Base-by-base conservation (phyloP, 1,140 invertebrate genomes). In the Zaprionus nigranus region DNA sequence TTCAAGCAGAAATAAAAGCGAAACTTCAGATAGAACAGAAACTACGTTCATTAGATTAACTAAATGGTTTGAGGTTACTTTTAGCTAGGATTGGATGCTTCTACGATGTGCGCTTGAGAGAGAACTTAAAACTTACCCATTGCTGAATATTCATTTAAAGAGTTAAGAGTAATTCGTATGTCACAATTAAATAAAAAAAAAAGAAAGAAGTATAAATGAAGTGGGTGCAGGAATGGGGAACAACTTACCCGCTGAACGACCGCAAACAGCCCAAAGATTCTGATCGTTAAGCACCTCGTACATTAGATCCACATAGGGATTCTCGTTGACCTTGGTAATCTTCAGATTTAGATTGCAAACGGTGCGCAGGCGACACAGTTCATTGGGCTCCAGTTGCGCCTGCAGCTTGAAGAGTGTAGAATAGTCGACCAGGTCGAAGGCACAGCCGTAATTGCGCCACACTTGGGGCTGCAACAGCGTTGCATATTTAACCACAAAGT, bases 251-350 rank as follows among this genome's bases (percentile, higher is more conserved):
- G 97, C 96, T 63, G 97, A 97, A 70, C 96, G 94, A 46, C 97
- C 97, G 91, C 97, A 97, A 13, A 99, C 96, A 4, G 97, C 97
- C 98, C 98, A 99, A 94, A 98, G 96, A 26, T 96, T 96, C 92
- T 97, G 97, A 93, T 98, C 98, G 28, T 96, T 97, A 34, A 98
- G 93, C 9, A 99, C 97, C 93, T 99, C 97, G 92, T 99, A 99
- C 97, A 98, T 98, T 1, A 99, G 94, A 75, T 96, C 96, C 64
- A 94, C 59, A 61, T 83, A 92, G 2, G 91, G 88, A 78, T 92
- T 93, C 65, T 91, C 93, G 86, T 82, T 92, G 64, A 93, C 92
- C 91, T 95, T 94, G 65, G 93, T 94, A 49, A 98, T 95, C 65
- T 95, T 95, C 43, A 99, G 93, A 90, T 96, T 96, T 70, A 99